Evolutionary conservation across 2,113 vertebrate species (phyloP).

Genomic region (Odontophorus gujanensis): DNA sequence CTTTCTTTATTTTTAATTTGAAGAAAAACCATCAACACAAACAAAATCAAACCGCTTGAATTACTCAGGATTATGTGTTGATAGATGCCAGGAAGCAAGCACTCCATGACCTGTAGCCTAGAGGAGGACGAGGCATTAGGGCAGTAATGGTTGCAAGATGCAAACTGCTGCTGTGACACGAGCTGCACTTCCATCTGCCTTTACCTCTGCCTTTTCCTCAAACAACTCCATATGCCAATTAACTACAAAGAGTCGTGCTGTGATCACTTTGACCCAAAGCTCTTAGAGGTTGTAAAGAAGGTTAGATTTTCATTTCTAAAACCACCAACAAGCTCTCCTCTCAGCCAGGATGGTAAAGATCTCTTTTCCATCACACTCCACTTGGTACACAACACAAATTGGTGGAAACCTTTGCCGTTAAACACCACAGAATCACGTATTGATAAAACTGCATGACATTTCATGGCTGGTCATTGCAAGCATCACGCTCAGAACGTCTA

Average conservation of each 20-base stretch:
- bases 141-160: not conserved
- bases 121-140: not conserved
- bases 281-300: not conserved
- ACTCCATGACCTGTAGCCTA: not conserved
- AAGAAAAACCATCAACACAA: not conserved
- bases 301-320: not conserved
- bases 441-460: rapidly evolving
- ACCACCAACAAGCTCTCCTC: not conserved
- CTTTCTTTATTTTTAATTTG: not conserved
- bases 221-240: constrained; percentile 48
- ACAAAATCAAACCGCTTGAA: not conserved
- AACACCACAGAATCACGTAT: rapidly evolving
- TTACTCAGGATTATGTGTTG: not conserved
- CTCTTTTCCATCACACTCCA: not conserved
- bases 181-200: constrained; percentile 31
- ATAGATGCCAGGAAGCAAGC: constrained; percentile 21
- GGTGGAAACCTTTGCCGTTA: not conserved
- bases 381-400: not conserved
- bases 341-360: not conserved
- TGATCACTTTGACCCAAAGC: constrained; percentile 19
- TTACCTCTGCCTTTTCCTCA: constrained; percentile 8
- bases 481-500: too few relatives aligned
- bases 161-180: constrained; percentile 4
- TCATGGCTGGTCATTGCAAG: not conserved
- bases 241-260: constrained; percentile 36